Evolutionary conservation across 2,888 invertebrate species (phyloP).

Genomic region (Tipula vernalis): DNA sequence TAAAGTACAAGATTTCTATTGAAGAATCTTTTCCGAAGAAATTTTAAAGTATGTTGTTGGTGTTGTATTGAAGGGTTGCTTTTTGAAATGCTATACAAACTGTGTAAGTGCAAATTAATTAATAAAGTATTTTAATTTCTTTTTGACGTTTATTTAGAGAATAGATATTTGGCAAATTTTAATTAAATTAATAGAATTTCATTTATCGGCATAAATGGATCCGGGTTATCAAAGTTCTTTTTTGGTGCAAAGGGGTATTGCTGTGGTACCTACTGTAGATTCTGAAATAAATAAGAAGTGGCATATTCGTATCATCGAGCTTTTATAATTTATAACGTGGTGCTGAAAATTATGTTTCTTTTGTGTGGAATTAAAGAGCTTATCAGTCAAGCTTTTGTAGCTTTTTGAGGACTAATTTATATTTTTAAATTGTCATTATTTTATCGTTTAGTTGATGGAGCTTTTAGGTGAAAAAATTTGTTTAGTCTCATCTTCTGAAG

Average conservation of each 20-base stretch:
- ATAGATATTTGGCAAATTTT: background rate
- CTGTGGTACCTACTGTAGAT: too few species aligned
- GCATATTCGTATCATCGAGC: too few species aligned
- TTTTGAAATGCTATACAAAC: background rate
- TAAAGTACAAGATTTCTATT: background rate
- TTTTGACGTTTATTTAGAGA: background rate
- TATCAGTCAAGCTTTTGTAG: too few species aligned
- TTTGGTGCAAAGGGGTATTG: background rate
- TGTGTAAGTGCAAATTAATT: background rate
- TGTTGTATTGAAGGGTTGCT: background rate
- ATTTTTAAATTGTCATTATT: too few species aligned
- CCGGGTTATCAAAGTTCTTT: background rate
- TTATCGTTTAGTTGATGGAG: too few species aligned
- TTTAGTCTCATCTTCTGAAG: too few species aligned
- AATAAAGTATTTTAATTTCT: background rate
- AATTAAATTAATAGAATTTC: background rate
- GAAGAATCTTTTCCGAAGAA: background rate
- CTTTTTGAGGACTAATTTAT: too few species aligned
- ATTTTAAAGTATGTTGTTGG: background rate
- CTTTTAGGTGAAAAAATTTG: too few species aligned
- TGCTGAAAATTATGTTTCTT: too few species aligned
- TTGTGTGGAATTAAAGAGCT: too few species aligned
- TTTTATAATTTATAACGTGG: too few species aligned
- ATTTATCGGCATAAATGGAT: background rate
- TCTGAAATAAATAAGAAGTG: too few species aligned